Base-by-base conservation (phyloP, 2,113 vertebrate genomes). In the Callopanchax toddi region DNA sequence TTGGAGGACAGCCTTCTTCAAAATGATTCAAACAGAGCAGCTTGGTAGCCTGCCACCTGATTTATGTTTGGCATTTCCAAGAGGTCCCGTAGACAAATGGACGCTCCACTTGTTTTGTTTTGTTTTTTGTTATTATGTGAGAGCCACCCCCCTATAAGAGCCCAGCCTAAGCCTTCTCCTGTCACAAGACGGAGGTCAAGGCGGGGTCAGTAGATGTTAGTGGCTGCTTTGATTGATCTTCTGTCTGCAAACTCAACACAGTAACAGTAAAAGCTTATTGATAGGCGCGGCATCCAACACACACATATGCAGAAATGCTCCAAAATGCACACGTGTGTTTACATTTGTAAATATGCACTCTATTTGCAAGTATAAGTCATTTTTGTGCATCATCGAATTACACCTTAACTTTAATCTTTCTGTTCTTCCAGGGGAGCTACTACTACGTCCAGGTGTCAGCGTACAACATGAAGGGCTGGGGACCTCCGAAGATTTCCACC, bases 401-500 rank as follows among this genome's bases (percentile, higher is more conserved):
- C n/a, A 16, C 12, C 16, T 18, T 57, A 21, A 61, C n/a, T n/a
- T n/a, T n/a, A n/a, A n/a, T n/a, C n/a, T n/a, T 15, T 79, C 40
- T 82, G 71, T 81, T 50, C 50, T 81, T 81, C 32, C 88, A 97
- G 96, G 94, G 94, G 56, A 88, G 86, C 0, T 74, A 86, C 5
- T 96, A 95, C 86, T 95, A 95, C 0, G 83, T 95, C 65, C 94
- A 92, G 26, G 95, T 96, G 50, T 93, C 92, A 1, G 94, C 95
- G 32, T 96, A 96, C 87, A 97, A 97, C 86, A 97, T 96, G 95
- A 97, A 97, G 80, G 96, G 95, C 26, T 97, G 96, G 96, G 94
- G 96, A 6, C 83, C 92, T 18, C 84, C 93, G 0, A 91, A 92
- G 18, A 60, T 82, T 48, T 94, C 95, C 0, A 50, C 84, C 36